Evolutionary conservation across 2,797 vertebrate species (phyloP).

Genomic region (Otolemur crassicaudatus): DNA sequence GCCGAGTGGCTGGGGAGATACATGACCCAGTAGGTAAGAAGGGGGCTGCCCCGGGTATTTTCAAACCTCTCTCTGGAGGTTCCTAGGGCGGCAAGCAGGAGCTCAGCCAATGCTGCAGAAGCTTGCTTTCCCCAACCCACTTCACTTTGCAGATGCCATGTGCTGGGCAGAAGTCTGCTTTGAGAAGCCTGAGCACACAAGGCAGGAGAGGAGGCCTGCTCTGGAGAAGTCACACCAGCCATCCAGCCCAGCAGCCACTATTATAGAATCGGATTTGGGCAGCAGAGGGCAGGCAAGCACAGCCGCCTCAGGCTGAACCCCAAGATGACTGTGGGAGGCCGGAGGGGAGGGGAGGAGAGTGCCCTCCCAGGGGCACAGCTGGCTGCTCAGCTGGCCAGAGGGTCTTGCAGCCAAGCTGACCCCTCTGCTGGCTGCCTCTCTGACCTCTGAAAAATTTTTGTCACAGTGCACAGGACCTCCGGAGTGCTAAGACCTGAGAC

Average conservation of each 20-base stretch:
- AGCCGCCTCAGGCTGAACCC: neutral
- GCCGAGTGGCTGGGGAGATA: neutral
- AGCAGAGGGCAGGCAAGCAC: constrained; percentile 2
- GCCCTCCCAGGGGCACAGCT: neutral
- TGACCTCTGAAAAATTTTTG: neutral
- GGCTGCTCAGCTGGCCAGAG: neutral
- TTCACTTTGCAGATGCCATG: neutral
- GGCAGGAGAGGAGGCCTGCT: neutral
- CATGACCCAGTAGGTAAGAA: neutral
- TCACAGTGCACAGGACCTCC: neutral
- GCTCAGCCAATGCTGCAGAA: neutral
- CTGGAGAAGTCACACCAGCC: neutral
- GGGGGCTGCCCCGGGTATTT: neutral
- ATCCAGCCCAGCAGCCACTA: neutral
- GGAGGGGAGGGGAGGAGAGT: neutral
- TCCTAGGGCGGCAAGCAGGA: neutral
- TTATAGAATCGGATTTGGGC: neutral
- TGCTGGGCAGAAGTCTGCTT: constrained; percentile 12
- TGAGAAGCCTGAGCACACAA: neutral
- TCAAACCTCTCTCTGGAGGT: neutral
- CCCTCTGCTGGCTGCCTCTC: neutral
- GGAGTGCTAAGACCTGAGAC: neutral
- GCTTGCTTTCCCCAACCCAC: neutral
- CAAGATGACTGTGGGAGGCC: neutral
- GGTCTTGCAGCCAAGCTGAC: neutral